Percentiles rank a stretch among this genome's conserved stretches.
phyloP scores from a whole-genome alignment of 2,113 vertebrate genomes.

The Lophius piscatorius region DNA sequence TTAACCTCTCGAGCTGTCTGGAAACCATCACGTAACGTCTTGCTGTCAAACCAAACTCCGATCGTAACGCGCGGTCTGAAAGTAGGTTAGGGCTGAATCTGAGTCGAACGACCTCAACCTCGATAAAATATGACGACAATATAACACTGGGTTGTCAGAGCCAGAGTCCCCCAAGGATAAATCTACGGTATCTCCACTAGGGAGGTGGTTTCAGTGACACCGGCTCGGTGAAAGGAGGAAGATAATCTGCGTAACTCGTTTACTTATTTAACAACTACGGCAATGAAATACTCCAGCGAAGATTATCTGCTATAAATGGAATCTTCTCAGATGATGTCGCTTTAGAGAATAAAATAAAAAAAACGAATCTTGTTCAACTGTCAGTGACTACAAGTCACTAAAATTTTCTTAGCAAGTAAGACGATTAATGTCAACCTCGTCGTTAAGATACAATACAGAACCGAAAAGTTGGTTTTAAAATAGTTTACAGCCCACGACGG shows the following conservation, averaged over 20 bases:
- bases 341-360: too few relatives aligned
- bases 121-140: neutral
- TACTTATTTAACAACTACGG: too few relatives aligned
- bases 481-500: accelerated
- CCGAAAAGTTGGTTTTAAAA: neutral
- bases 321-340: too few relatives aligned
- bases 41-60: neutral
- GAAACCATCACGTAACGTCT: neutral
- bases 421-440: slow-evolving; percentile 34
- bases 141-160: neutral
- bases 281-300: too few relatives aligned
- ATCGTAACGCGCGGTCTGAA: neutral
- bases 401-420: slow-evolving; percentile 50
- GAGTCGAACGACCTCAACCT: slow-evolving; percentile 7
- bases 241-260: neutral
- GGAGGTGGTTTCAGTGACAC: neutral
- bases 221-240: neutral
- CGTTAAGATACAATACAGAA: neutral
- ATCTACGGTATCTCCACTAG: too few relatives aligned
- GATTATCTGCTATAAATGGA: neutral
- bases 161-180: neutral
- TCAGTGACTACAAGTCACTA: slow-evolving; percentile 7
- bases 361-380: neutral
- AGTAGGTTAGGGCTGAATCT: slow-evolving; percentile 25
- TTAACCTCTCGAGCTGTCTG: neutral